phyloP scores from a whole-genome alignment of 2,113 vertebrate species.

The Malurus cyaneus region DNA sequence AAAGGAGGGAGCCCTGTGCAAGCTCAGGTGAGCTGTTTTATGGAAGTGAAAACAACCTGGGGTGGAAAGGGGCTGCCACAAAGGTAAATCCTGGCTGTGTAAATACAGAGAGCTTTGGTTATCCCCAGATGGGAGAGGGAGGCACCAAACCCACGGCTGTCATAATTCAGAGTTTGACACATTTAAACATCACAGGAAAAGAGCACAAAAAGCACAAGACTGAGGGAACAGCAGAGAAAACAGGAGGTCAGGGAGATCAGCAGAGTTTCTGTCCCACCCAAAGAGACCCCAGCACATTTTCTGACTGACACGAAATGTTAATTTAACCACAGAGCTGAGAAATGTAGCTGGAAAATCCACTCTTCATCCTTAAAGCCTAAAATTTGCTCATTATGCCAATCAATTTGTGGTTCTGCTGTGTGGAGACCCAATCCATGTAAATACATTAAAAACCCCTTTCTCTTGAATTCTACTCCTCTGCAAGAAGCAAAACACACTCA shows the following conservation, averaged over 20 bases:
- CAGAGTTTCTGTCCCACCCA: not conserved
- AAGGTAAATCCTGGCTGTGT: not conserved
- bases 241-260: not conserved
- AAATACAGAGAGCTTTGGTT: not conserved
- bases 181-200: not conserved
- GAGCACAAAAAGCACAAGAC: not conserved
- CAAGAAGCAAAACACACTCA: not conserved
- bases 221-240: not conserved
- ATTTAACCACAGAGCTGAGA: not conserved
- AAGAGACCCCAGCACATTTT: not conserved
- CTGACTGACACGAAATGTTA: not conserved
- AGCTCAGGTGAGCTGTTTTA: not conserved
- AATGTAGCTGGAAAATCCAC: not conserved
- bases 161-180: not conserved
- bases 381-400: not conserved
- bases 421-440: not conserved
- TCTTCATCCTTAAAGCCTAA: not conserved
- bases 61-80: not conserved
- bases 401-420: not conserved
- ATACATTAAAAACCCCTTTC: not conserved
- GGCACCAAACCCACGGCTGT: not conserved
- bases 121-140: fast-evolving
- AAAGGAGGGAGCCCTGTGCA: not conserved
- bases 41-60: not conserved
- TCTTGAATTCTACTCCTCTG: not conserved